Evolutionary conservation across 2,797 vertebrate species (phyloP), one percentile per base, ranked within the genome.

Genomic region (Helicolenus hilgendorfi): DNA sequence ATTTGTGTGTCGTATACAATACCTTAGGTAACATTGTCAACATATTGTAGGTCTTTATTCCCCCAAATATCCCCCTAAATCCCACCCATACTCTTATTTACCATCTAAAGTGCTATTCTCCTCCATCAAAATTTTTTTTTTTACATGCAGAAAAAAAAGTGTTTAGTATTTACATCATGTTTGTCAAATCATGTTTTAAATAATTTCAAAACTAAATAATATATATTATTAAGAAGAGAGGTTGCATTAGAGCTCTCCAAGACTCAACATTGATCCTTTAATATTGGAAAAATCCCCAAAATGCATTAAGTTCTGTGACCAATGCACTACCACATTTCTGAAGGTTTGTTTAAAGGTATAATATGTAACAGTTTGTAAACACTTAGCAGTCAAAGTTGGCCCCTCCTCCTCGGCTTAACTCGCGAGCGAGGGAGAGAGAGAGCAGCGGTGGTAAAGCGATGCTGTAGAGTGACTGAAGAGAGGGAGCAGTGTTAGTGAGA

Each of bases 81-180:
- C 67, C 20, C 20, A 53, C 22, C 26, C 7, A 65, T 18, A 2
- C 5, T 69, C 2, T 53, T 33, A 69, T 80, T 71, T 38, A 36
- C 75, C 64, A 79, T 77, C 76, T 80, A 76, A 87, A 86, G 71
- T 83, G 79, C 77, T 58, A 10, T 55, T 85, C 14, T 63, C 26
- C 13, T 70, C 27, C 29, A 77, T 60, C 33, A 18, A 71, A 77
- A 38, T 33, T 4, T 72, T 26, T 68, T 58, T 53, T 83, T 78
- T 77, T 67, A 87, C 83, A 88, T 82, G 72, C 87, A 90, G 70
- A 83, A 72, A 78, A 36, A 36, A 83, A 80, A 22, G 5, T 64
- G 0, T 60, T 20, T 38, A 77, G 49, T 88, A 88, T 93, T 88
- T 91, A 89, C 84, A 93, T 31, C 59, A 60, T 26, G 22, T 71